Base-by-base conservation (phyloP, 2,113 vertebrate genomes). In the Cottus gobio region DNA sequence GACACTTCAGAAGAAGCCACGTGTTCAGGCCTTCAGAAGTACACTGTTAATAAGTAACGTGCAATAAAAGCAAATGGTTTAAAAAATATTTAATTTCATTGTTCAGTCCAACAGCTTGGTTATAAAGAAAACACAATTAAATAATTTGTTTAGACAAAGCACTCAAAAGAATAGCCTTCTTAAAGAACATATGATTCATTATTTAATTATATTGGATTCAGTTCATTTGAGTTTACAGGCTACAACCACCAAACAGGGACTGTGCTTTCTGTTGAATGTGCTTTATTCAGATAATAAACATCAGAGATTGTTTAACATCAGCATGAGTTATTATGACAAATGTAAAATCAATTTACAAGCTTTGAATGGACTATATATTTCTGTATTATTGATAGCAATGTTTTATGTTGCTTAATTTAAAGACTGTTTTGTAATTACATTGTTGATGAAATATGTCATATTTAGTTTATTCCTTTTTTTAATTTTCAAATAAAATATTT, bases 261-360 rank as follows among this genome's bases (percentile, higher is more conserved):
- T 3, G 1, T n/a, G 2, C 30, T 16, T 44, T 31, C 30, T 3
- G 28, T 52, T n/a, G 22, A 50, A 56, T 56, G 9, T 12, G 16
- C 44, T 50, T 22, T 8, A 20, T n/a, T n/a, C n/a, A n/a, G n/a
- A n/a, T n/a, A n/a, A n/a, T n/a, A n/a, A n/a, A n/a, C n/a, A 50
- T 22, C 4, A 39, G 16, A n/a, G n/a, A 36, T 36, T 36, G 34
- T 36, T 36, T 5, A 36, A n/a, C n/a, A n/a, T 50, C 2, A 34
- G 3, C 13, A 50, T 57, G 37, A 50, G n/a, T 37, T 61, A 7
- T 5, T 37, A 18, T 42, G 31, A 78, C 72, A 56, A 77, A 64
- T 72, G 28, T 76, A 56, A 86, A 72, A 4, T 12, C 13, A 1
- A 12, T 61, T 61, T 69, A 78, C 28, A 78, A n/a, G 34, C 31